A percentile compares a stretch with the other conserved stretches of the same genome.
Evolutionary conservation across 2,888 invertebrate species (phyloP).

Genomic region (Cheiracanthium punctorium): DNA sequence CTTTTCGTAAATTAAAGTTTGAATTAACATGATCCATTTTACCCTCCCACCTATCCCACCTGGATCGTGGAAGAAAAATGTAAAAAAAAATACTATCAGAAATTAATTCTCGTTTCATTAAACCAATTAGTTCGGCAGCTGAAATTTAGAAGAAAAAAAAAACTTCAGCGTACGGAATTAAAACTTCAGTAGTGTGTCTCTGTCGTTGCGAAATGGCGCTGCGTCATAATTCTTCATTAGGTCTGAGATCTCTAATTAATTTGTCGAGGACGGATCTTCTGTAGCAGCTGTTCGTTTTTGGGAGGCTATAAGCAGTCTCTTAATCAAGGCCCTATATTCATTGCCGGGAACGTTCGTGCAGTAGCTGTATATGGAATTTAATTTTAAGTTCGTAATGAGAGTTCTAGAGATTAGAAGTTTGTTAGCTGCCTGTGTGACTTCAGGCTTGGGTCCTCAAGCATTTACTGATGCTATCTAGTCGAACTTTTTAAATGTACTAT

Average conservation of each 20-base stretch:
- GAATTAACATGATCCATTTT: neutral
- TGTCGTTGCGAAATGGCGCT: neutral
- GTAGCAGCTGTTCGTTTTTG: neutral
- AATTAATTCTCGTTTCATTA: slow-evolving; percentile 10
- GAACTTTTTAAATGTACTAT: too few relatives aligned
- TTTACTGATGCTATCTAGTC: too few relatives aligned
- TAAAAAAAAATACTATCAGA: neutral
- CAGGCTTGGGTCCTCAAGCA: too few relatives aligned
- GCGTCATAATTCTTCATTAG: neutral
- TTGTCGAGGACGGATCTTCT: neutral
- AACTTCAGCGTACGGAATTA: neutral
- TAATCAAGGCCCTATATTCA: too few relatives aligned
- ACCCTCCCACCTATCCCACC: neutral
- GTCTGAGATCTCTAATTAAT: neutral
- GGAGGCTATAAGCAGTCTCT: too few relatives aligned
- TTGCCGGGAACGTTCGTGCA: too few relatives aligned
- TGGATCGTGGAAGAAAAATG: neutral
- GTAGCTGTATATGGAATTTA: too few relatives aligned
- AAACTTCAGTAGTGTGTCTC: neutral
- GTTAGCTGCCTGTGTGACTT: too few relatives aligned
- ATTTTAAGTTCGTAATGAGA: too few relatives aligned
- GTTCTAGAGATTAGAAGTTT: too few relatives aligned
- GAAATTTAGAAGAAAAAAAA: neutral
- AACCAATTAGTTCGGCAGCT: neutral
- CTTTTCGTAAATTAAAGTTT: slow-evolving; percentile 8